Evolutionary conservation across 2,797 vertebrate species (phyloP).

Genomic region (Harpagifer antarcticus): DNA sequence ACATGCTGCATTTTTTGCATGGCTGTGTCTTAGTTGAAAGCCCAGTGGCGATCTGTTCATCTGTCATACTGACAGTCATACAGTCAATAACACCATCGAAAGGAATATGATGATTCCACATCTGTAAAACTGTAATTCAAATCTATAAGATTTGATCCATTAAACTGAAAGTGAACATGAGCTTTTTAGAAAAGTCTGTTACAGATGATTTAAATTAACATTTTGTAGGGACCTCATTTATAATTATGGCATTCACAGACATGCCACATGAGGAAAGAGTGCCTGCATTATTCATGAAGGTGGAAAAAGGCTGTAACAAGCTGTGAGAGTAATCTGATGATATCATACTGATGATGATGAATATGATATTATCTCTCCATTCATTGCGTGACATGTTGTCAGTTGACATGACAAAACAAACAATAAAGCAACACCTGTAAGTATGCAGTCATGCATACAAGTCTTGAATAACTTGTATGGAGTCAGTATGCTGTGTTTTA

Average conservation of each 20-base stretch:
- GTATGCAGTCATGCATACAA: not conserved
- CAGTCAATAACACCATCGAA: too few relatives aligned
- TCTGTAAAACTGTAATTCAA: not conserved
- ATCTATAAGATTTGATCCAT: not conserved
- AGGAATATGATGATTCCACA: not conserved
- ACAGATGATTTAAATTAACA: conserved; percentile 18
- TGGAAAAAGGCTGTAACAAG: conserved; percentile 46
- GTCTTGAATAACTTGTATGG: not conserved
- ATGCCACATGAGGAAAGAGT: conserved; percentile 28
- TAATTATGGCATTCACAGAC: conserved; percentile 24
- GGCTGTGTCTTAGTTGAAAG: too few relatives aligned
- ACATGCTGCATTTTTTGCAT: too few relatives aligned
- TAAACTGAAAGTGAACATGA: conserved; percentile 1
- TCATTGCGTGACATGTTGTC: conserved; percentile 34
- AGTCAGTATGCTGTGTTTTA: not conserved
- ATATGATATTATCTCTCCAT: conserved; percentile 25
- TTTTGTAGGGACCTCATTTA: conserved; percentile 24
- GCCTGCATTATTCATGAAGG: conserved; percentile 60
- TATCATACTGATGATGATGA: conserved; percentile 36
- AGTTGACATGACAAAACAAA: conserved; percentile 37
- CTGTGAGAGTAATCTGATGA: conserved; percentile 59
- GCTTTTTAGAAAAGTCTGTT: conserved; percentile 16
- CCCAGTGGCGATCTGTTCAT: too few relatives aligned
- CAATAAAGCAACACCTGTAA: conserved; percentile 10
- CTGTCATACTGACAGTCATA: too few relatives aligned